Evolutionary conservation across 1,140 invertebrate species (phyloP), one percentile per base, ranked within the genome.

Genomic region (Zophobas atratus): DNA sequence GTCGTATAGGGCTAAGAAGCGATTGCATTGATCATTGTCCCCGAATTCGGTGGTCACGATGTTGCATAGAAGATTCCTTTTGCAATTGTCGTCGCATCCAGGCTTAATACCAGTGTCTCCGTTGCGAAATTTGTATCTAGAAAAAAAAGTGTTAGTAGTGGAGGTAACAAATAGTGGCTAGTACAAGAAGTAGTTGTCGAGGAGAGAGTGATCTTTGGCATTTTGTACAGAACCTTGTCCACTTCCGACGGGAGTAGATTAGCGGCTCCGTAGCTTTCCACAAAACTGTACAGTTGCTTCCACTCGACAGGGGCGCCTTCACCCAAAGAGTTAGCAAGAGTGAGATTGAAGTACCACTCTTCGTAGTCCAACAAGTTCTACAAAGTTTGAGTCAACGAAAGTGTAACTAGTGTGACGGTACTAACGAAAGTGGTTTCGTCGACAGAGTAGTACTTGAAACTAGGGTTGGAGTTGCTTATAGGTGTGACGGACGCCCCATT

Each of bases 261-360:
- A 4, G 82, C 43, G 0, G 94, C 79, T 32, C 86, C 87, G 82
- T 91, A 95, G 53, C 88, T 89, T 48, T 92, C 88, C 81, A 88
- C 91, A 77, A 94, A 93, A 3, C 90, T 90, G 82, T 94, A 95
- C 5, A 92, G 88, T 83, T 90, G 88, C 60, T 88, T 90, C 93
- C 94, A 94, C 33, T 87, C 82, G 39, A 67, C 39, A 32, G 38
- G 0, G 89, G 88, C 0, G 85, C 85, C 20, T 20, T 20, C 20
- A 20, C 80, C 57, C n/a, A 88, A 72, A 84, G 39, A 67, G 60
- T 96, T 97, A 0, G 95, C 94, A 85, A 90, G 87, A 0, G 93
- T 95, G 0, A 96, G 81, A 84, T 97, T 95, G 81, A 94, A 92
- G 0, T 92, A 92, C 87, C 92, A 97, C 8, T 92, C 95, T 1